Base-by-base conservation (phyloP, 2,797 vertebrate genomes). In the Tapirus indicus region DNA sequence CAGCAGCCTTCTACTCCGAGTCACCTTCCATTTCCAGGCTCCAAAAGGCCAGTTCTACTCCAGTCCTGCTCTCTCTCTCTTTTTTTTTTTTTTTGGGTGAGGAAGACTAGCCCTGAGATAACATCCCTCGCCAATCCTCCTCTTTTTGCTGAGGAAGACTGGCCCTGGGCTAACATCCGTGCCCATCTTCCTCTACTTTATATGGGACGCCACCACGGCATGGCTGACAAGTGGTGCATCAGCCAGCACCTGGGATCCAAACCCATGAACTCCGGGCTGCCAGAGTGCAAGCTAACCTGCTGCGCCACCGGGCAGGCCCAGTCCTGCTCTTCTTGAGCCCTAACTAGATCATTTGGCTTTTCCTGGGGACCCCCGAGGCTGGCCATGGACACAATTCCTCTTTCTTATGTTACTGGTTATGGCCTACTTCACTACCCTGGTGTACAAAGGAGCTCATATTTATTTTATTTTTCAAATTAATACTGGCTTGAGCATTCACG, bases 381-480 rank as follows among this genome's bases (percentile, higher is more conserved):
- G 8, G 7, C 18, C 56, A 35, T 27, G 1, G 38, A 44, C 12
- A 32, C 6, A 32, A 8, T 54, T 92, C 41, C n/a, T 84, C 38
- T 87, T 77, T 88, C 52, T 44, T 69, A 72, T 38, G 68, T 41
- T 89, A 82, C 32, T 41, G 44, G 41, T 82, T 82, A 66, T 79
- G 14, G 21, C 4, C 17, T 38, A 27, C 54, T 60, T 91, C 54
- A 77, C 4, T 25, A 54, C 5, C 32, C 71, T 60, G 21, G 32
- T 20, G 20, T 86, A 66, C 27, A 90, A 68, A 82, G 44, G 25
- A 38, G 17, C 78, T 80, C 56, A 14, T 74, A 56, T 80, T 62
- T 87, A 41, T 82, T 91, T 95, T 58, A 29, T 71, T 79, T 89
- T 85, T 89, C 62, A 82, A 27, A 89, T 72, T 89, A 82, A 72